Base-by-base conservation (phyloP, 2,113 vertebrate species). In the Melanostigma gelatinosum region DNA sequence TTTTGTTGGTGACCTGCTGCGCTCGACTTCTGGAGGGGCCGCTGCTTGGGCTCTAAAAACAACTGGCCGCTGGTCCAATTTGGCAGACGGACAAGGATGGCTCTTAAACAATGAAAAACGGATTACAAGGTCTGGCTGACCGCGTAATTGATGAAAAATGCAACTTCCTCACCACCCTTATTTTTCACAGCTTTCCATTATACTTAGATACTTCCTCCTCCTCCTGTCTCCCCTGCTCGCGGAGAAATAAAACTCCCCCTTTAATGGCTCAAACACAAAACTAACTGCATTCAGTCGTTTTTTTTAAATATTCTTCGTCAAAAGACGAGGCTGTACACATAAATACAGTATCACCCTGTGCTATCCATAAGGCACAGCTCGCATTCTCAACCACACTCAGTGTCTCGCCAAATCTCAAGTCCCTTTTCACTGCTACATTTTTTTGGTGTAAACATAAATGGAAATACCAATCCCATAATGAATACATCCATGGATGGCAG, bases 311-410 rank as follows among this genome's bases (percentile, higher is more conserved):
- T 63, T 9, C 18, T 4, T 24, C 12, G 4, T 63, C 55, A 24
- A 22, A 52, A n/a, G 18, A 52, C 9, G 50, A 52, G 50, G n/a
- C 16, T 22, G 55, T 69, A 10, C 29, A 22, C 8, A 38, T 57
- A 50, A 44, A 16, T 24, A 87, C 81, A 62, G 48, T 15, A 1
- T 57, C 66, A 68, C 11, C 48, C 74, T 22, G 69, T 66, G 80
- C 72, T 29, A 50, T 70, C 86, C 8, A 12, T 66, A 91, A 91
- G 89, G 90, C 91, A 91, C 89, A 24, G 87, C 74, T 71, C 77
- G 0, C 87, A 74, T 75, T 90, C 91, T 93, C 91, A 93, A 90
- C 93, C 90, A 92, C 83, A 1, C 90, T 93, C 87, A 84, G 88
- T 50, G 82, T 73, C 90, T 87, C 89, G 77, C 90, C 91, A 58